Conservation (phyloP, 2,888 invertebrate genomes). For the Thymelicus lineola region DNA sequence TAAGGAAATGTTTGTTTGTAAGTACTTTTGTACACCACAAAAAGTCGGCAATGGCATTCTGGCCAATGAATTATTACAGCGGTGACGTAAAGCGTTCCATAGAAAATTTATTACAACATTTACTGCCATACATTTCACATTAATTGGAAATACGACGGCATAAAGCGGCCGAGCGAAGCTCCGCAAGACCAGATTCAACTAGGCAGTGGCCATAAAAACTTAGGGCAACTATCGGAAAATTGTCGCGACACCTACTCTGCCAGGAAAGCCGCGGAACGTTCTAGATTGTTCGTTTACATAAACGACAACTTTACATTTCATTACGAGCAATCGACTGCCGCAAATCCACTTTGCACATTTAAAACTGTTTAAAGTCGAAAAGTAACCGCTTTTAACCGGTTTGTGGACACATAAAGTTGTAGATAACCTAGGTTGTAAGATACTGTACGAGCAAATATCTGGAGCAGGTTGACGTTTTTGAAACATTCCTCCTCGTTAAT, state of each 20-base stretch:
- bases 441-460: constrained; percentile 10
- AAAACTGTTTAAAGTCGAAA: constrained; percentile 25
- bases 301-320: constrained; percentile 48
- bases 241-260: constrained; percentile 48
- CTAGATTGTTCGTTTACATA: constrained; percentile 63
- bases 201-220: constrained; percentile 45
- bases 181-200: constrained; percentile 24
- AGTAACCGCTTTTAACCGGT: constrained; percentile 28
- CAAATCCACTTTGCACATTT: constrained; percentile 33
- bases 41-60: constrained; percentile 27
- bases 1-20: constrained; percentile 26
- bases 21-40: constrained; percentile 17
- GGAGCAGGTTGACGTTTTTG: constrained; percentile 17
- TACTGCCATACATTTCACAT: constrained; percentile 33
- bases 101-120: constrained; percentile 36
- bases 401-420: constrained; percentile 22
- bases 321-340: constrained; percentile 34
- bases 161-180: constrained; percentile 30
- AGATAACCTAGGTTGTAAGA: neutral
- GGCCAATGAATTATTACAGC: constrained; percentile 28
- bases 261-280: constrained; percentile 71
- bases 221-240: constrained; percentile 51
- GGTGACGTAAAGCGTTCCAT: constrained; percentile 33
- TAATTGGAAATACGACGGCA: constrained; percentile 35
- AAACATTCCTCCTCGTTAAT: constrained; percentile 1